A percentile compares a stretch with the other conserved stretches of the same genome.
Conservation (phyloP, 2,113 vertebrate species). For the Gymnarchus niloticus region DNA sequence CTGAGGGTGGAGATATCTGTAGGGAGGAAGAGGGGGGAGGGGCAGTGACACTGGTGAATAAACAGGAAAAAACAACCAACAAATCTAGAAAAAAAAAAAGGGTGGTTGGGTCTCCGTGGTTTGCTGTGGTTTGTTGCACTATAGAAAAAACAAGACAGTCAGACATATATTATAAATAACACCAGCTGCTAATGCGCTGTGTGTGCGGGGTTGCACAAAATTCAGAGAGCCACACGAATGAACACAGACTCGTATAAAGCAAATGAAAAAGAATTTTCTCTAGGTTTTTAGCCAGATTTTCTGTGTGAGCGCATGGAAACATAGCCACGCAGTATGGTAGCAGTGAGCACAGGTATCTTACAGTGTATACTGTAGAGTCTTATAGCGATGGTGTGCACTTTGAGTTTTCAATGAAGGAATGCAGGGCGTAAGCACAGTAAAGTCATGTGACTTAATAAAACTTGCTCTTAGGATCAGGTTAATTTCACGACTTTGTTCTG, state of each 20-base stretch:
- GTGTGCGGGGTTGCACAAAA: neutral
- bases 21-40: neutral
- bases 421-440: neutral
- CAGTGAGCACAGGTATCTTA: neutral
- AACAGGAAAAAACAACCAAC: slow-evolving; percentile 17
- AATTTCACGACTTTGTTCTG: too few relatives aligned
- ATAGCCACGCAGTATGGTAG: neutral
- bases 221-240: neutral
- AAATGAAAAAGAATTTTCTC: neutral
- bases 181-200: neutral
- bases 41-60: neutral
- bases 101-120: neutral
- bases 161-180: neutral
- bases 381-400: neutral
- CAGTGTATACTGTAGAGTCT: neutral
- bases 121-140: neutral
- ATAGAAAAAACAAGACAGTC: neutral
- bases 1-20: slow-evolving; percentile 55
- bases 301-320: too few relatives aligned
- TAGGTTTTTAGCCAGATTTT: too few relatives aligned
- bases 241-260: neutral
- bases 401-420: neutral
- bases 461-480: neutral
- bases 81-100: neutral
- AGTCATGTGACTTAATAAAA: neutral